Evolutionary conservation across 2,113 vertebrate species (phyloP).

Genomic region (Daphoenositta chrysoptera): DNA sequence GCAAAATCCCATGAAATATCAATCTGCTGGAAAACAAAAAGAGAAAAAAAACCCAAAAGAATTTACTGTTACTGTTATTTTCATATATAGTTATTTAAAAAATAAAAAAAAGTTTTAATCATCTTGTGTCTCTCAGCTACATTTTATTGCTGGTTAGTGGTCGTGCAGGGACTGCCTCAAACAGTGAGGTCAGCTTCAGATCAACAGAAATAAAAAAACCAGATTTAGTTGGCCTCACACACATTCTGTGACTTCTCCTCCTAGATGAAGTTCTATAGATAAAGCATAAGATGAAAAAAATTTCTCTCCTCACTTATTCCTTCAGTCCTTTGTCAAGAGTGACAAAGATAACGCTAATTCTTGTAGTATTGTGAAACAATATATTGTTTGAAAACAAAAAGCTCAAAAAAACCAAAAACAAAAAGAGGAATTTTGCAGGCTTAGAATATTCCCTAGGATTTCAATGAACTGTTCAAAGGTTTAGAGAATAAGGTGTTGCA

Average conservation of each 20-base stretch:
- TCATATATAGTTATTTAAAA: not conserved
- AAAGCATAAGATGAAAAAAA: not conserved
- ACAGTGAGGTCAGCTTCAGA: not conserved
- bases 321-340: not conserved
- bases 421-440: not conserved
- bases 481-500: slow-evolving; percentile 3
- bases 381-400: not conserved
- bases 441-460: not conserved
- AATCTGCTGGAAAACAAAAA: not conserved
- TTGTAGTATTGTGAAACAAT: not conserved
- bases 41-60: not conserved
- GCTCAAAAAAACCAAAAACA: rapidly evolving
- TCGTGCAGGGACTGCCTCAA: not conserved
- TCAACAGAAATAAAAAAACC: not conserved
- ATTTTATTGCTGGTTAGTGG: not conserved
- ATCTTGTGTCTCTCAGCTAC: not conserved
- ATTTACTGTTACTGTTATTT: not conserved
- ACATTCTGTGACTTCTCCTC: not conserved
- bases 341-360: not conserved
- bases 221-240: not conserved
- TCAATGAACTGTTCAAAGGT: slow-evolving; percentile 9
- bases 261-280: not conserved
- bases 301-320: not conserved
- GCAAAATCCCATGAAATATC: not conserved
- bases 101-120: not conserved